These are phyloP conservation scores for Philotrypesis tridentata DNA, from an alignment of 1,140 invertebrate species.

Conservation along the genomic window DNA sequence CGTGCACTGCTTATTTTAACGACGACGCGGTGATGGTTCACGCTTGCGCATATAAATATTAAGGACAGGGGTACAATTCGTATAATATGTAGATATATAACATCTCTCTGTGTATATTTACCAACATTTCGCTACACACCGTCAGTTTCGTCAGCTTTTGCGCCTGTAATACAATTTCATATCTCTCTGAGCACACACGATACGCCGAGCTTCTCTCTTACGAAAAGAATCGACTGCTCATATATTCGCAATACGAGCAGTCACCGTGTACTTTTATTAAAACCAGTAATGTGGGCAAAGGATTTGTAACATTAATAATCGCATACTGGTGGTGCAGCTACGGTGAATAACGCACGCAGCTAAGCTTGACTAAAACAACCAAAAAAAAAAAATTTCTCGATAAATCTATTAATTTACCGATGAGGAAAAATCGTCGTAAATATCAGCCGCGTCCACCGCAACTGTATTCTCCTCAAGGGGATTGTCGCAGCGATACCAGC, in stretches of 20 bases:
- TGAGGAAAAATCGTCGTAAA: too few relatives aligned
- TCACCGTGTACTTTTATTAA: too few relatives aligned
- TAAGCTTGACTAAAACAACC: not conserved
- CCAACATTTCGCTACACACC: conserved; percentile 29
- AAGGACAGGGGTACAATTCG: conserved; percentile 1
- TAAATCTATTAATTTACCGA: too few relatives aligned
- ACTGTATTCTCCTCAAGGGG: conserved; percentile 7
- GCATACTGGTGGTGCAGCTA: not conserved
- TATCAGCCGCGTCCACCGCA: not conserved
- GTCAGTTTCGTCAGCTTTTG: conserved; percentile 19
- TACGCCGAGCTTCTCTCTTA: not conserved
- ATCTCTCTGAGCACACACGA: not conserved
- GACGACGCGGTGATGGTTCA: conserved; percentile 66
- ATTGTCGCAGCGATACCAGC: conserved; percentile 16
- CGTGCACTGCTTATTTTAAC: conserved; percentile 60
- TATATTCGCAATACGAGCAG: too few relatives aligned
- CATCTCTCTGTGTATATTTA: conserved; percentile 17
- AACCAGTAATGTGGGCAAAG: not conserved
- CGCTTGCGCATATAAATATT: conserved; percentile 57
- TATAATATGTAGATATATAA: too few relatives aligned
- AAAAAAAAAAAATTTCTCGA: too few relatives aligned
- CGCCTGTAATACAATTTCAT: conserved; percentile 19
- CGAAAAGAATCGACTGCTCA: not conserved
- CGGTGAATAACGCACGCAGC: not conserved
- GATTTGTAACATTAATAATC: not conserved